Base-by-base conservation (phyloP, 2,113 vertebrate species). In the Cyprinodon variegatus region DNA sequence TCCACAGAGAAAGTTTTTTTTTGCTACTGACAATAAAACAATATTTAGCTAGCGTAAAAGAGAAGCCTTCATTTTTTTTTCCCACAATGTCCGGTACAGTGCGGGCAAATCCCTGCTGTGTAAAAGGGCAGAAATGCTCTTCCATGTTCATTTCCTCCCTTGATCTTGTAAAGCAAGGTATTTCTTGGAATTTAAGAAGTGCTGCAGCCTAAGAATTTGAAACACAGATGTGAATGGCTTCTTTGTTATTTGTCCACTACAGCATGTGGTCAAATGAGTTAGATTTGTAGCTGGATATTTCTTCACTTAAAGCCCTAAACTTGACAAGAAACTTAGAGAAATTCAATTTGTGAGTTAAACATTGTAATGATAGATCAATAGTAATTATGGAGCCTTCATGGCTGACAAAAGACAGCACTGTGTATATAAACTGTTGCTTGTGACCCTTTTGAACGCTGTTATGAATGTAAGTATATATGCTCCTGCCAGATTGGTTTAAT, bases 281-380 rank as follows among this genome's bases (percentile, higher is more conserved):
- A 65, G 57, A 76, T 84, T 48, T 78, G 71, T 64, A 77, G 69
- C 75, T 82, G 74, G 80, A 90, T 70, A 50, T 86, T 78, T 88
- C 81, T 83, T 87, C 82, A 91, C 82, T 90, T 88, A 74, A 87
- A 78, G 70, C 88, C 91, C 84, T 91, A 74, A 89, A 91, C 86
- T 91, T 92, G 83, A 87, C 81, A 88, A 84, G 86, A 91, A 92
- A 93, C 76, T 88, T 89, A 84, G 83, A 78, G 69, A 90, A 90
- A 91, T 92, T 88, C 81, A 86, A 72, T 87, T 86, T 79, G 76
- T 88, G 86, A 79, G 74, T 89, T 89, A 91, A 91, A 86, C 60
- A 84, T 76, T 78, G 83, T 90, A 91, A 94, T 90, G 74, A 90
- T 68, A 71, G 86, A 93, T 94, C 90, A 92, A 89, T 93, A 90